These are phyloP conservation scores for Euura saliciscinereae DNA, from an alignment of 1,140 invertebrate species.

Conservation along the genomic window DNA sequence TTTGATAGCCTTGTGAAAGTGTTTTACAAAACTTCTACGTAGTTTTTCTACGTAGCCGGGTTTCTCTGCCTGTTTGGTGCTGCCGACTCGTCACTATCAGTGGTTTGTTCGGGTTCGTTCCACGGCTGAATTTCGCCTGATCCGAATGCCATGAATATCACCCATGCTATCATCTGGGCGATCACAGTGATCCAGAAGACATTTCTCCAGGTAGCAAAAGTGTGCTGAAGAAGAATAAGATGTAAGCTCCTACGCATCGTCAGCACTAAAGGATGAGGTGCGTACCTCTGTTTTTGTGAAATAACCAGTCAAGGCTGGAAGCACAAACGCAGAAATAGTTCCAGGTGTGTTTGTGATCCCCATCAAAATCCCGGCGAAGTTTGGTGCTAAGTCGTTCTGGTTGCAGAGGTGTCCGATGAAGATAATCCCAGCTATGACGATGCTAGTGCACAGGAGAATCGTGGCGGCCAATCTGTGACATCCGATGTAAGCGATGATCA, in stretches of 20 bases:
- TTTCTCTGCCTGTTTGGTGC: background rate
- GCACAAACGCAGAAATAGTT: conserved; percentile 84
- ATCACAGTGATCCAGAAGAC: conserved; percentile 82
- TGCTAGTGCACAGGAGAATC: conserved; percentile 71
- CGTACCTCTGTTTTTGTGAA: conserved; percentile 73
- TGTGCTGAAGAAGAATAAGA: conserved; percentile 67
- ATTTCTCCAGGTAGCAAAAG: conserved; percentile 77
- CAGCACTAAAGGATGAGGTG: background rate
- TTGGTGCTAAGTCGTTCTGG: conserved; percentile 89
- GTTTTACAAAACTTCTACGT: too few species aligned
- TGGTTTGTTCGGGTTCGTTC: conserved; percentile 63
- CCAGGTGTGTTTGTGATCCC: conserved; percentile 87
- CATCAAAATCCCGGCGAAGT: conserved; percentile 84
- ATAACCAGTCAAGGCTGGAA: conserved; percentile 78
- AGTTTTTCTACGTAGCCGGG: too few species aligned
- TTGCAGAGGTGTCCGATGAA: conserved; percentile 87
- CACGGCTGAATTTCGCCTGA: conserved; percentile 84
- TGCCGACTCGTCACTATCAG: conserved; percentile 13
- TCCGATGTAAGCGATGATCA: conserved; percentile 72
- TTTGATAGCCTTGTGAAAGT: too few species aligned
- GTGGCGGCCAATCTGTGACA: conserved; percentile 71
- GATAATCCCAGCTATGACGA: conserved; percentile 79
- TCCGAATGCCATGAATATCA: conserved; percentile 77
- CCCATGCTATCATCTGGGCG: conserved; percentile 73
- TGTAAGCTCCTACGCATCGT: background rate